phyloP scores from a whole-genome alignment of 2,888 invertebrate species.

The Mantis religiosa region DNA sequence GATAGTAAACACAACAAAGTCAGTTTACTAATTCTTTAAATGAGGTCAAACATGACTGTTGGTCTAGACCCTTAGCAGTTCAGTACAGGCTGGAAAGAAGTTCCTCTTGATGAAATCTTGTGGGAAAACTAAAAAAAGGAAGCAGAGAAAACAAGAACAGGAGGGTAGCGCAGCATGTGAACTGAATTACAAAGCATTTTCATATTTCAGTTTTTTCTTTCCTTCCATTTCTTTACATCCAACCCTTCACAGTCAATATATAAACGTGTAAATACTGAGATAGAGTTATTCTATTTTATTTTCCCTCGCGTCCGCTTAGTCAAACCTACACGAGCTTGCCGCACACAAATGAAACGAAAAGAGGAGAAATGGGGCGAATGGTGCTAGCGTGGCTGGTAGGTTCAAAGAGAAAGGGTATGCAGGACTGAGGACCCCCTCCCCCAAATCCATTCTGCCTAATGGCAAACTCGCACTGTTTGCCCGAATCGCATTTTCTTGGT shows the following conservation, averaged over 20 bases:
- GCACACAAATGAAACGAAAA: neutral
- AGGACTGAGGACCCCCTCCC: neutral
- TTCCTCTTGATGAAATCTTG: neutral
- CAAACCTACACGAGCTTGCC: neutral
- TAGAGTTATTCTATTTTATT: neutral
- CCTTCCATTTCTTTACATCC: neutral
- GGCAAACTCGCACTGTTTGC: neutral
- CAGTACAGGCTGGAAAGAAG: neutral
- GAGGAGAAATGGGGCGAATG: neutral
- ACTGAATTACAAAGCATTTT: constrained; percentile 23
- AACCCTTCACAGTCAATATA: constrained; percentile 13
- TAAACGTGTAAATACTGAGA: neutral
- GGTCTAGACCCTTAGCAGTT: neutral
- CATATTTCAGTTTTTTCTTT: constrained; percentile 19
- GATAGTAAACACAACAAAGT: neutral
- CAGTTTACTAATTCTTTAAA: neutral
- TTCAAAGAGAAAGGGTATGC: neutral
- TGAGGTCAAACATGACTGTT: neutral
- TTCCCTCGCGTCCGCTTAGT: neutral
- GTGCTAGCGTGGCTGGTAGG: neutral
- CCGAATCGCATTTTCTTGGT: neutral
- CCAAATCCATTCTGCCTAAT: neutral
- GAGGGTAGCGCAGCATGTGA: constrained; percentile 17
- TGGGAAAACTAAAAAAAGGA: neutral
- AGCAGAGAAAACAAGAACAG: neutral